Evolutionary conservation across 2,113 vertebrate genomes (phyloP).

Genomic region (Coracopsis vasa): DNA sequence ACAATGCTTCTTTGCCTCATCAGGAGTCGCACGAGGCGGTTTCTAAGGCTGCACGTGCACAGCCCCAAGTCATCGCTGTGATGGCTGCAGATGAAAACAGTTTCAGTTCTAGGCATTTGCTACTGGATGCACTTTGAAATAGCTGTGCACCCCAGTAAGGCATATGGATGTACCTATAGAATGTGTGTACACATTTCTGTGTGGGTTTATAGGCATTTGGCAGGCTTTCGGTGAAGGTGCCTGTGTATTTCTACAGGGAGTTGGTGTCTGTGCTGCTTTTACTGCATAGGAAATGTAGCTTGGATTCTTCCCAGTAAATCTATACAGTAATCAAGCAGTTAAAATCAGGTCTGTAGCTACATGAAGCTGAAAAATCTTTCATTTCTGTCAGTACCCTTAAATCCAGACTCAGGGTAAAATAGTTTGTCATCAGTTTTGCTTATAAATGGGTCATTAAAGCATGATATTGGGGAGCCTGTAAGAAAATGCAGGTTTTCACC

Average conservation of each 20-base stretch:
- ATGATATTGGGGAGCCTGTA: background rate
- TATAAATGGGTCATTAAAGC: background rate
- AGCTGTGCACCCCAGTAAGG: background rate
- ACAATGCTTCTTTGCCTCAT: background rate
- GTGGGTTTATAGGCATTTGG: rapidly evolving
- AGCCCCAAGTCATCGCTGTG: background rate
- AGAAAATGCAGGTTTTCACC: background rate
- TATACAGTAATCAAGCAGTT: background rate
- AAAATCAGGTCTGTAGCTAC: background rate
- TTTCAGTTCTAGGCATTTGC: background rate
- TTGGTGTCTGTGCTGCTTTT: background rate
- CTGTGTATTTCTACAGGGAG: background rate
- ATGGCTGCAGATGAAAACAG: background rate
- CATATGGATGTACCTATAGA: background rate
- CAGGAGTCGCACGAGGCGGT: background rate
- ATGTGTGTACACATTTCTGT: background rate
- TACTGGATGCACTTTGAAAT: background rate
- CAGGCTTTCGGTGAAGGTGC: background rate
- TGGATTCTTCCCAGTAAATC: background rate
- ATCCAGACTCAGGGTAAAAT: background rate
- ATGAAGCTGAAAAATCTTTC: background rate
- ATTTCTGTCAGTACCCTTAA: background rate
- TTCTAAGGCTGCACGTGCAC: background rate
- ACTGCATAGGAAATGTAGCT: background rate
- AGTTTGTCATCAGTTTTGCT: background rate